A percentile compares a stretch with the other conserved stretches of the same genome.
These are phyloP conservation scores for Dasypolia templi DNA, from an alignment of 2,888 invertebrate genomes.

Conservation along the genomic window DNA sequence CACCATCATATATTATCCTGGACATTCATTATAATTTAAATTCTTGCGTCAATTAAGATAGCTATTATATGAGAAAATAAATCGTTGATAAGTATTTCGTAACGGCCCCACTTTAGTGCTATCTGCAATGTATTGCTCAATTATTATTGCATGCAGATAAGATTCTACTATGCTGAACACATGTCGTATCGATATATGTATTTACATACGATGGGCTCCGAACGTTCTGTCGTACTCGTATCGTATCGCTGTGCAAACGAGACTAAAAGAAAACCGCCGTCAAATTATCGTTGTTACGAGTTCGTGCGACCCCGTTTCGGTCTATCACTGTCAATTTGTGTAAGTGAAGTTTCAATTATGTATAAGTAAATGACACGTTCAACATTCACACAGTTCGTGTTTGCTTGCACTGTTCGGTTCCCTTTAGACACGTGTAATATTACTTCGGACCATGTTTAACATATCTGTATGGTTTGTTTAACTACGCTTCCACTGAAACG, in stretches of 20 bases:
- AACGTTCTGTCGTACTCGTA: slow-evolving; percentile 46
- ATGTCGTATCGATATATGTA: slow-evolving; percentile 56
- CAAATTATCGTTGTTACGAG: slow-evolving; percentile 74
- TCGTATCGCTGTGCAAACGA: slow-evolving; percentile 51
- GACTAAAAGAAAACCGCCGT: slow-evolving; percentile 69
- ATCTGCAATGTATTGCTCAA: slow-evolving; percentile 71
- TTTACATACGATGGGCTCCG: slow-evolving; percentile 62
- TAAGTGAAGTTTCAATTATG: slow-evolving; percentile 72
- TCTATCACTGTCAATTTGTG: slow-evolving; percentile 76
- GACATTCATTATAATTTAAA: slow-evolving; percentile 58
- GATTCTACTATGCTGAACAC: slow-evolving; percentile 64
- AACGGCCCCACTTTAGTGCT: slow-evolving; percentile 58
- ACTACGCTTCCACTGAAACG: slow-evolving; percentile 27
- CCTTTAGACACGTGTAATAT: slow-evolving; percentile 36
- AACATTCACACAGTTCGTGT: slow-evolving; percentile 39
- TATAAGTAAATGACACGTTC: slow-evolving; percentile 47
- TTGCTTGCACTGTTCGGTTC: slow-evolving; percentile 28
- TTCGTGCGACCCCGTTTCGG: slow-evolving; percentile 71
- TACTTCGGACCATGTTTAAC: slow-evolving; percentile 17
- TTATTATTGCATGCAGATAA: slow-evolving; percentile 71
- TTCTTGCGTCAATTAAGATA: slow-evolving; percentile 60
- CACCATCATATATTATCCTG: slow-evolving; percentile 71
- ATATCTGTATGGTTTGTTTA: slow-evolving; percentile 22
- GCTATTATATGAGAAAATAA: slow-evolving; percentile 49
- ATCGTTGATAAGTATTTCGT: slow-evolving; percentile 60